phyloP scores from a whole-genome alignment of 1,140 invertebrate genomes.

The Zaprionus tsacasi region DNA sequence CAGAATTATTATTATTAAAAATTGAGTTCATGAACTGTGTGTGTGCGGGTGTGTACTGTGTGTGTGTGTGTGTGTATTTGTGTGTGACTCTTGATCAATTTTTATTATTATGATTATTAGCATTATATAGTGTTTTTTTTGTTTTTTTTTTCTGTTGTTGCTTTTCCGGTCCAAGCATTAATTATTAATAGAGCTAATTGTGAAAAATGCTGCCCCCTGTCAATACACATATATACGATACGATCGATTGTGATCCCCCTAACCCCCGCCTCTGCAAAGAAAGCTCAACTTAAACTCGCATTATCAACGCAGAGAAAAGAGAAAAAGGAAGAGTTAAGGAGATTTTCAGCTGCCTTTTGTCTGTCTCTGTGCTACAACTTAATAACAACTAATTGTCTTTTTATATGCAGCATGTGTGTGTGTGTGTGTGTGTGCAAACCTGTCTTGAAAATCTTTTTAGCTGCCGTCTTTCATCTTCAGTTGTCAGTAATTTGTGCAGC shows the following conservation, averaged over 20 bases:
- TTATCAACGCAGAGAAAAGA: conserved; percentile 3
- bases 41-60: conserved; percentile 6
- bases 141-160: conserved; percentile 39
- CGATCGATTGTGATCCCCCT: not conserved
- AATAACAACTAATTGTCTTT: conserved; percentile 83
- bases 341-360: conserved; percentile 62
- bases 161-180: conserved; percentile 73
- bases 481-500: conserved; percentile 84
- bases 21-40: conserved; percentile 78
- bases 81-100: conserved; percentile 73
- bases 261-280: not conserved
- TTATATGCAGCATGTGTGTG: conserved; percentile 62
- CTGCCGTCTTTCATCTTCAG: conserved; percentile 74
- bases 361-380: conserved; percentile 71
- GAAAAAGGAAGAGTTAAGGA: conserved; percentile 35
- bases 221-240: conserved; percentile 60
- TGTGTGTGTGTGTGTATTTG: conserved; percentile 33
- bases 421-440: conserved; percentile 52
- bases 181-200: conserved; percentile 65
- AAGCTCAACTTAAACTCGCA: conserved; percentile 35
- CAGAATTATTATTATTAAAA: conserved; percentile 77
- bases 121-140: conserved; percentile 38
- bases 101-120: conserved; percentile 75
- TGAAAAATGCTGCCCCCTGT: conserved; percentile 43
- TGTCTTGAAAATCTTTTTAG: conserved; percentile 70